These are phyloP conservation scores for Halcyon chelicuti DNA, from an alignment of 2,797 vertebrate genomes.

Conservation along the genomic window DNA sequence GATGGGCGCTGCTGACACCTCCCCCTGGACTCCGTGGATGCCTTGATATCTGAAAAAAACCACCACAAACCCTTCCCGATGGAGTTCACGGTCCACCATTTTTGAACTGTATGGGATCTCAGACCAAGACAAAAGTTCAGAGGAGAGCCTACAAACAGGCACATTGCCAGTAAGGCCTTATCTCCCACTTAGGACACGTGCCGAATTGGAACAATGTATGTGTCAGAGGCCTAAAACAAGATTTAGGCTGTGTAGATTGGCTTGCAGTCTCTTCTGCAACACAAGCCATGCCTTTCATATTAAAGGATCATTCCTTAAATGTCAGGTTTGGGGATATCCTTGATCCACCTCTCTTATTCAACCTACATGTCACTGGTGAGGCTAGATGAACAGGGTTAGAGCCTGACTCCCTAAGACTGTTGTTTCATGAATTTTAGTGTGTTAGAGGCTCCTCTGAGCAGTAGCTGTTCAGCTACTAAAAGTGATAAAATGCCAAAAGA, in stretches of 20 bases:
- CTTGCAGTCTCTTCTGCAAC: neutral
- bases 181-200: neutral
- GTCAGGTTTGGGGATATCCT: neutral
- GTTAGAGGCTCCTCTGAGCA: neutral
- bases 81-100: neutral
- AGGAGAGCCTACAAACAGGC: neutral
- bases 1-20: neutral
- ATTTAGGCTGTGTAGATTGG: neutral
- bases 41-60: neutral
- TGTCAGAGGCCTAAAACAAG: neutral
- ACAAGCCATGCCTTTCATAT: neutral
- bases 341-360: neutral
- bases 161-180: neutral
- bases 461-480: neutral
- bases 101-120: neutral
- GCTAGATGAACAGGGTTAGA: neutral
- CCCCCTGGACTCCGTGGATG: neutral
- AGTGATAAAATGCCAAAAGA: neutral
- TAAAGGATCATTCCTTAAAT: neutral
- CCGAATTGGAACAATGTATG: accelerated
- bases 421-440: neutral
- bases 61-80: neutral
- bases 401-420: neutral
- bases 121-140: neutral
- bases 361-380: accelerated